Percentiles rank a stretch among this genome's conserved stretches.
phyloP scores from a whole-genome alignment of 2,113 vertebrate genomes.

The Acrocephalus kingi region DNA sequence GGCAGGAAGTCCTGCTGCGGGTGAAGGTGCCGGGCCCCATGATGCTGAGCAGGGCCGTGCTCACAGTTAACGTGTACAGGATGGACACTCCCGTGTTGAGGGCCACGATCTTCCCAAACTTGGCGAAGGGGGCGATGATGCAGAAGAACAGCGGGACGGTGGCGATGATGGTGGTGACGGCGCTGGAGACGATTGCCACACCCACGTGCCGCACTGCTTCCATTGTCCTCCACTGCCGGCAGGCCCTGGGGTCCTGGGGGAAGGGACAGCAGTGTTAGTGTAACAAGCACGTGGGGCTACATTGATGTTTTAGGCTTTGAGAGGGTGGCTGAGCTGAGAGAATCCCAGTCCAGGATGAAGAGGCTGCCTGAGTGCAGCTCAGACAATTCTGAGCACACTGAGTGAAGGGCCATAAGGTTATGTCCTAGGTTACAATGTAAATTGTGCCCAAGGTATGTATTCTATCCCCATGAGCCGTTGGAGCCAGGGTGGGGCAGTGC shows the following conservation, averaged over 20 bases:
- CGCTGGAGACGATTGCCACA: conserved; percentile 93
- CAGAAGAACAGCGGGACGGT: conserved; percentile 95
- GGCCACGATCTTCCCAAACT: conserved; percentile 96
- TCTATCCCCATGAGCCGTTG: too few relatives aligned
- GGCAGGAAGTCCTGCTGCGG: conserved; percentile 85
- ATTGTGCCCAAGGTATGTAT: too few relatives aligned
- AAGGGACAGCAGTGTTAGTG: not conserved
- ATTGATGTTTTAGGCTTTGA: accelerated
- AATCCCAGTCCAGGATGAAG: accelerated
- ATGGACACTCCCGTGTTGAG: conserved; percentile 93
- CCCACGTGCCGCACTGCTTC: conserved; percentile 90
- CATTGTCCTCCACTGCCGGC: conserved; percentile 84
- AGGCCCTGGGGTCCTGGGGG: conserved; percentile 75
- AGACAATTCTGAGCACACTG: not conserved
- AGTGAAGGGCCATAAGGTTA: not conserved
- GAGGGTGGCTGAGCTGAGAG: not conserved
- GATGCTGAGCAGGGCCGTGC: conserved; percentile 86
- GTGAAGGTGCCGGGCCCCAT: conserved; percentile 86
- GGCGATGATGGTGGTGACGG: conserved; percentile 91
- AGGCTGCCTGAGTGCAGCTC: not conserved
- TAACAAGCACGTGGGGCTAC: not conserved
- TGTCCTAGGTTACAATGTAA: too few relatives aligned
- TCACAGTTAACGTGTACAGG: conserved; percentile 90
- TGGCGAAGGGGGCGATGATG: conserved; percentile 97
- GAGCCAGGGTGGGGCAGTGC: too few relatives aligned